Percentiles rank a stretch among this genome's conserved stretches.
phyloP scores from a whole-genome alignment of 23 tunicate genomes.

The Clavelina lepadiformis region DNA sequence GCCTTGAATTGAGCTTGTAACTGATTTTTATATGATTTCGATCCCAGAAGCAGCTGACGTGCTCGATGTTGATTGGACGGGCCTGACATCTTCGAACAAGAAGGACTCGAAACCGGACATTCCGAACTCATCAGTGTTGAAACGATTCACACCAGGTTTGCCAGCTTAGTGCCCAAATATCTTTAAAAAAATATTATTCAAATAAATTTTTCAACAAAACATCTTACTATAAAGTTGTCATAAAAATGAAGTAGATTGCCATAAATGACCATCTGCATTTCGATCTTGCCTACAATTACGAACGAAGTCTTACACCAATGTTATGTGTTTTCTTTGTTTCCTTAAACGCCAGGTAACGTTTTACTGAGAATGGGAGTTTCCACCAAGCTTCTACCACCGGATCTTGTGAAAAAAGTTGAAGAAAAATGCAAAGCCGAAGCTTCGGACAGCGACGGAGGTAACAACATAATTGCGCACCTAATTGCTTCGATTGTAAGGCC shows the following conservation, averaged over 20 bases:
- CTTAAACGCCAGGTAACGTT: slow-evolving; percentile 6
- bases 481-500: too few species aligned
- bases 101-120: background rate
- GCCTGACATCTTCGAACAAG: slow-evolving; percentile 9
- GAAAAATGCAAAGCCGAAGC: slow-evolving; percentile 11
- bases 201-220: too few species aligned
- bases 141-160: slow-evolving; percentile 55
- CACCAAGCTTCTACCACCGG: slow-evolving; percentile 29
- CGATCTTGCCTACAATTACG: too few species aligned
- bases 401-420: slow-evolving; percentile 4
- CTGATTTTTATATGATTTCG: background rate
- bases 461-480: too few species aligned
- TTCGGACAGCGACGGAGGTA: background rate
- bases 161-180: too few species aligned
- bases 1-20: too few species aligned
- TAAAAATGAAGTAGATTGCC: too few species aligned
- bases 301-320: too few species aligned
- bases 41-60: slow-evolving; percentile 37
- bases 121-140: slow-evolving; percentile 13
- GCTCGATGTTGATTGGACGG: slow-evolving; percentile 54
- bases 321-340: background rate
- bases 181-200: too few species aligned
- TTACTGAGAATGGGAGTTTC: slow-evolving; percentile 43
- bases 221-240: too few species aligned
- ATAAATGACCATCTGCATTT: too few species aligned